A percentile compares a stretch with the other conserved stretches of the same genome.
Conservation (phyloP, 2,797 vertebrate genomes). For the Macropodus opercularis region DNA sequence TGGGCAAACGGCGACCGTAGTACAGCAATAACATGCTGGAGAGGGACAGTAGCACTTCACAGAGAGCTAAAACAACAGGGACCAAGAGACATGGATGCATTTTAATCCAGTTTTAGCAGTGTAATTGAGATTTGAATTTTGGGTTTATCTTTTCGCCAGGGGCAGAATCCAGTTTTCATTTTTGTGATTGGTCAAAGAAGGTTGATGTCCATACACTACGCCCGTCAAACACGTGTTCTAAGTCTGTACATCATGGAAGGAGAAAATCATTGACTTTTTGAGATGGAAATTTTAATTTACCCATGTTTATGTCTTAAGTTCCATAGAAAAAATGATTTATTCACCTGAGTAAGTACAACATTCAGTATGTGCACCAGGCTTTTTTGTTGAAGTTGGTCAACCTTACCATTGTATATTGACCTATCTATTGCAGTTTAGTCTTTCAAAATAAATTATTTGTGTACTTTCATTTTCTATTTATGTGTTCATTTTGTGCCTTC, state of each 20-base stretch:
- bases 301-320: slow-evolving; percentile 80
- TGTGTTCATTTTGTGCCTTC: slow-evolving; percentile 85
- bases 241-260: slow-evolving; percentile 63
- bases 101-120: slow-evolving; percentile 72
- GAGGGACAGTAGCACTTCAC: slow-evolving; percentile 85
- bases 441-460: slow-evolving; percentile 84
- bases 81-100: slow-evolving; percentile 87
- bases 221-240: slow-evolving; percentile 64
- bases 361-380: slow-evolving; percentile 59
- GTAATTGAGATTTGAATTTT: slow-evolving; percentile 33
- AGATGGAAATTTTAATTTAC: slow-evolving; percentile 82
- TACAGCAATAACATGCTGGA: slow-evolving; percentile 75
- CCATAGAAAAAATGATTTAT: slow-evolving; percentile 54
- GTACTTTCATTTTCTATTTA: slow-evolving; percentile 80
- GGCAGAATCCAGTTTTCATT: slow-evolving; percentile 31
- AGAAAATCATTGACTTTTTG: slow-evolving; percentile 82
- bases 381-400: slow-evolving; percentile 65
- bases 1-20: slow-evolving; percentile 53
- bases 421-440: slow-evolving; percentile 73
- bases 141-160: slow-evolving; percentile 19
- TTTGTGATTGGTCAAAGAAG: slow-evolving; percentile 23
- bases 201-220: slow-evolving; percentile 63
- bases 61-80: slow-evolving; percentile 82
- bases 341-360: slow-evolving; percentile 60
- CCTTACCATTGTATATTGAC: slow-evolving; percentile 71